These are phyloP conservation scores for Drosophila prolongata DNA, from an alignment of 2,888 invertebrate genomes.

Conservation along the genomic window DNA sequence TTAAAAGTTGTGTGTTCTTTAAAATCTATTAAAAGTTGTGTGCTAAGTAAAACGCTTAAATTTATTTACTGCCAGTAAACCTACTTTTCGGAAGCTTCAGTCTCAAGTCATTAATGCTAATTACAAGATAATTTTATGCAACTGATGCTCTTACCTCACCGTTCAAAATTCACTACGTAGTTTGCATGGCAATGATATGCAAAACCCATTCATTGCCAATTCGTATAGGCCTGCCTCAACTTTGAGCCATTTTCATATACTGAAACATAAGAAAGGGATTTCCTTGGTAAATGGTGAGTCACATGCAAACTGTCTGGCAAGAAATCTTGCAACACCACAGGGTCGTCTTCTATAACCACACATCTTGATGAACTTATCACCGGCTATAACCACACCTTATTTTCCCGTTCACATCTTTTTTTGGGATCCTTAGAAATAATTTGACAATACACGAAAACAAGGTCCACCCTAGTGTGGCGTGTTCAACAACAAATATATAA, in stretches of 20 bases:
- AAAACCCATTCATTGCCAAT: constrained; percentile 25
- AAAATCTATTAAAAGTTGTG: no score
- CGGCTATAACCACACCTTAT: no score
- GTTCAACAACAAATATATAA: no score
- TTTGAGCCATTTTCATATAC: constrained; percentile 16
- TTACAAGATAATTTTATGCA: constrained; percentile 6
- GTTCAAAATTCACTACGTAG: neutral
- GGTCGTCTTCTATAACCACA: no score
- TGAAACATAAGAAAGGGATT: constrained; percentile 21
- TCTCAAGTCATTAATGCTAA: constrained; percentile 5
- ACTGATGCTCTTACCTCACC: constrained; percentile 4
- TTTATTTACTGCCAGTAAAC: constrained; percentile 4
- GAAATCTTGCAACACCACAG: no score
- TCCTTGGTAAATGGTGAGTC: neutral
- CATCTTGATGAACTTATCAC: no score
- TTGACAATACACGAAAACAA: no score
- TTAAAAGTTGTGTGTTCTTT: no score
- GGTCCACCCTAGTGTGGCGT: no score
- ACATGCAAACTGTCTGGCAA: no score
- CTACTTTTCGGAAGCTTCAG: neutral
- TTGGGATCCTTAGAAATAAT: no score
- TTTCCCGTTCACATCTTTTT: no score
- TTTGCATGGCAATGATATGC: constrained; percentile 20
- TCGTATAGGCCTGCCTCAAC: constrained; percentile 59
- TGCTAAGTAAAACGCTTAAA: neutral